phyloP scores from a whole-genome alignment of 2,888 invertebrate genomes.

The Caenorhabditis parvicauda region DNA sequence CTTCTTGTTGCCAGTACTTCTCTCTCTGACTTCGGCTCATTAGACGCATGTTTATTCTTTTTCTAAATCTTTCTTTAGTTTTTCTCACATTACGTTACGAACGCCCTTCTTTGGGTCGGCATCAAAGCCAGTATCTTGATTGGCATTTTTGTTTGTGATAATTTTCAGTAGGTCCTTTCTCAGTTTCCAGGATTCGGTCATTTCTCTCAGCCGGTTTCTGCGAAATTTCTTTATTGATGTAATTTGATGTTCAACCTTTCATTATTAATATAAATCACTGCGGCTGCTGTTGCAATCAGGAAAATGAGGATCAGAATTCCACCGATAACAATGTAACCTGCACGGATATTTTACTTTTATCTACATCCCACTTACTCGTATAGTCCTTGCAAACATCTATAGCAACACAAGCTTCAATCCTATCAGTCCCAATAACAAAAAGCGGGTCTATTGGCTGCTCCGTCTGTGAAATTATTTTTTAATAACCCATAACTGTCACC shows the following conservation, averaged over 20 bases:
- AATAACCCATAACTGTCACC: too few relatives aligned
- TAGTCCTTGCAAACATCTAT: constrained; percentile 13
- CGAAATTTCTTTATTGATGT: too few relatives aligned
- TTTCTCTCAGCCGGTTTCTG: too few relatives aligned
- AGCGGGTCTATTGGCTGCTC: neutral
- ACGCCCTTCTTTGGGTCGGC: too few relatives aligned
- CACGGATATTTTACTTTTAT: neutral
- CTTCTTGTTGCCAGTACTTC: constrained; percentile 26
- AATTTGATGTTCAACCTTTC: too few relatives aligned
- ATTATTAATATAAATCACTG: too few relatives aligned
- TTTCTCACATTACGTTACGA: neutral
- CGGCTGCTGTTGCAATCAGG: too few relatives aligned
- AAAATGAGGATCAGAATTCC: too few relatives aligned
- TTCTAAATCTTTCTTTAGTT: neutral
- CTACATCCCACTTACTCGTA: constrained; percentile 8
- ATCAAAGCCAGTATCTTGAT: too few relatives aligned
- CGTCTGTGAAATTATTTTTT: neutral
- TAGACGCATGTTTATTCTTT: neutral
- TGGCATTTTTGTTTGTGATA: constrained; percentile 46
- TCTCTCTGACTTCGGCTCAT: neutral
- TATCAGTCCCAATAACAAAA: constrained; percentile 11
- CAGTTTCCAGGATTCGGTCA: constrained; percentile 57
- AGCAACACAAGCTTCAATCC: constrained; percentile 10
- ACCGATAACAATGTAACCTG: too few relatives aligned
- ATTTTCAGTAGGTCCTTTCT: constrained; percentile 46